Evolutionary conservation across 2,888 invertebrate species (phyloP).

Genomic region (Isoperla grammatica): DNA sequence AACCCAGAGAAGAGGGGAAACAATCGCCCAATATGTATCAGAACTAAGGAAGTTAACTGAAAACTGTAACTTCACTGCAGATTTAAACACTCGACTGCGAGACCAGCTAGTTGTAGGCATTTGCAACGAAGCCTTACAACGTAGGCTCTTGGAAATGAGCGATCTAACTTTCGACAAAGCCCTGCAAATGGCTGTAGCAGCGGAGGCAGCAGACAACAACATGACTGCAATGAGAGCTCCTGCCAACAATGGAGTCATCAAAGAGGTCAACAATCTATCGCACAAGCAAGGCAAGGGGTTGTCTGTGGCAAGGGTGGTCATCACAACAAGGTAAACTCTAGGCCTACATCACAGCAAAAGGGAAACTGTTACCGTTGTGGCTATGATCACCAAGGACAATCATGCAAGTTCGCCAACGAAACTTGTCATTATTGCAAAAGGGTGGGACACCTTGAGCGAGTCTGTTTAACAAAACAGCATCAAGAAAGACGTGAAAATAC

Average conservation of each 20-base stretch:
- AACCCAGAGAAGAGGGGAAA: conserved; percentile 5
- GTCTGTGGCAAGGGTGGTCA: not conserved
- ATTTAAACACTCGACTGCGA: not conserved
- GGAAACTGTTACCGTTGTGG: too few relatives aligned
- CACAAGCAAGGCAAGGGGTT: not conserved
- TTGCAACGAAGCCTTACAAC: conserved; percentile 8
- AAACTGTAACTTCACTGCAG: conserved; percentile 5
- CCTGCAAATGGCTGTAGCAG: not conserved
- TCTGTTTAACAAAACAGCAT: not conserved
- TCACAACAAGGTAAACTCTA: not conserved
- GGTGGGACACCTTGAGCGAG: conserved; percentile 1
- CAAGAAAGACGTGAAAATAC: too few relatives aligned
- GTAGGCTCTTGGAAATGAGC: not conserved
- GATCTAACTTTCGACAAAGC: not conserved
- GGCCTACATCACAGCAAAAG: too few relatives aligned
- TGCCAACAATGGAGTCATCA: too few relatives aligned
- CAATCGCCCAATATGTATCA: conserved; percentile 9
- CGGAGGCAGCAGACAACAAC: not conserved
- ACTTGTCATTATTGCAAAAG: conserved; percentile 1
- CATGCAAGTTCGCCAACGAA: not conserved
- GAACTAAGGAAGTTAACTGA: not conserved
- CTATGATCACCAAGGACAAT: not conserved
- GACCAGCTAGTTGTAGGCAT: conserved; percentile 2
- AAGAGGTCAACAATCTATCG: too few relatives aligned
- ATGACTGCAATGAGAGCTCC: too few relatives aligned